A percentile compares a stretch with the other conserved stretches of the same genome.
phyloP scores from a whole-genome alignment of 2,888 invertebrate genomes.

The Deroplatys truncata region DNA sequence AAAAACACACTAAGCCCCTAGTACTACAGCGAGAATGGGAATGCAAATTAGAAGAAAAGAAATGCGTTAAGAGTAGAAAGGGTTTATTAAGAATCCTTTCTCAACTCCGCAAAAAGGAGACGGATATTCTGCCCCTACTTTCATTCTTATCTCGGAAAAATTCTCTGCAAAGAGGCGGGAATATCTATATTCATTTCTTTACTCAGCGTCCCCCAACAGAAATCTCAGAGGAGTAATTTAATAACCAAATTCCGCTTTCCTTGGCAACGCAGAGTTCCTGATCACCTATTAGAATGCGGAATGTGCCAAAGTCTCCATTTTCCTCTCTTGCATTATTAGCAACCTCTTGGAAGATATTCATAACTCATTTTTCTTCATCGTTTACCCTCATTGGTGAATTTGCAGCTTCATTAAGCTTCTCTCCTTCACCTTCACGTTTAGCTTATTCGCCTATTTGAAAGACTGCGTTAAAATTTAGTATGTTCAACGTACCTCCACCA shows the following conservation, averaged over 20 bases:
- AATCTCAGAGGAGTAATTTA: neutral
- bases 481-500: too few relatives aligned
- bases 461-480: too few relatives aligned
- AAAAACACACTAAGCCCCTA: neutral
- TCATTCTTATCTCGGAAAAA: neutral
- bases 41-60: neutral
- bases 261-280: too few relatives aligned
- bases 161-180: neutral
- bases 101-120: neutral
- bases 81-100: neutral
- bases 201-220: neutral
- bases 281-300: neutral
- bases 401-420: neutral
- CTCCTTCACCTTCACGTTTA: too few relatives aligned
- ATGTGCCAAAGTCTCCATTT: neutral
- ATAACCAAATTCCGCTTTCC: neutral
- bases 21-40: neutral
- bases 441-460: too few relatives aligned
- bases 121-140: neutral
- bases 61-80: neutral
- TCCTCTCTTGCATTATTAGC: neutral
- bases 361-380: neutral
- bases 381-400: neutral
- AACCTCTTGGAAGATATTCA: neutral
- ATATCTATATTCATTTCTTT: neutral